phyloP scores from a whole-genome alignment of 2,888 invertebrate genomes.

The Toxonevra muliebris region DNA sequence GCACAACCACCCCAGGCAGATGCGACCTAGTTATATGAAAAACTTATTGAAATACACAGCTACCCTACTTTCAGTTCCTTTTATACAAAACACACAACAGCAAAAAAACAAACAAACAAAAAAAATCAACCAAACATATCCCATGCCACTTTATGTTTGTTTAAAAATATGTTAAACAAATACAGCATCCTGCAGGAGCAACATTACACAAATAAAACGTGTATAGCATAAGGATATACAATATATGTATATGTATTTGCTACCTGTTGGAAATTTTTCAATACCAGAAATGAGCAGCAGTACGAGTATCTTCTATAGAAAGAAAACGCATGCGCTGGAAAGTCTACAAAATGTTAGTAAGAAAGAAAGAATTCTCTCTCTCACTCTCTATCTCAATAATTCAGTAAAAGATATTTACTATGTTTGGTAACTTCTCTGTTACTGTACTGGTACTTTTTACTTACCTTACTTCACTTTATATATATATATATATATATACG shows the following conservation, averaged over 20 bases:
- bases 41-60: background rate
- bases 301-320: background rate
- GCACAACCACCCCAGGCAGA: conserved; percentile 6
- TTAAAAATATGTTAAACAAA: conserved; percentile 6
- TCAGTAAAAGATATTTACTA: too few species aligned
- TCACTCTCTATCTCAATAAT: background rate
- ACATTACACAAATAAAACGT: background rate
- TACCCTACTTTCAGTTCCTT: conserved; percentile 1
- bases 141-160: background rate
- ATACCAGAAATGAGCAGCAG: background rate
- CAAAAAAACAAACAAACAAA: conserved; percentile 6
- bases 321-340: conserved; percentile 38
- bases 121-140: background rate
- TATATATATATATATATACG: background rate
- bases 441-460: background rate
- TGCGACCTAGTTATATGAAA: conserved; percentile 13
- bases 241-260: conserved; percentile 2
- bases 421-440: too few species aligned
- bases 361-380: background rate
- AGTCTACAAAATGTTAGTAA: conserved; percentile 11
- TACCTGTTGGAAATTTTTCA: conserved; percentile 41
- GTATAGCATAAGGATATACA: background rate
- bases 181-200: conserved; percentile 38
- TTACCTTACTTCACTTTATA: background rate
- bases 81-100: background rate